A percentile compares a stretch with the other conserved stretches of the same genome.
Conservation (phyloP, 2,888 invertebrate genomes). For the Drosophila neoperkinsi region DNA sequence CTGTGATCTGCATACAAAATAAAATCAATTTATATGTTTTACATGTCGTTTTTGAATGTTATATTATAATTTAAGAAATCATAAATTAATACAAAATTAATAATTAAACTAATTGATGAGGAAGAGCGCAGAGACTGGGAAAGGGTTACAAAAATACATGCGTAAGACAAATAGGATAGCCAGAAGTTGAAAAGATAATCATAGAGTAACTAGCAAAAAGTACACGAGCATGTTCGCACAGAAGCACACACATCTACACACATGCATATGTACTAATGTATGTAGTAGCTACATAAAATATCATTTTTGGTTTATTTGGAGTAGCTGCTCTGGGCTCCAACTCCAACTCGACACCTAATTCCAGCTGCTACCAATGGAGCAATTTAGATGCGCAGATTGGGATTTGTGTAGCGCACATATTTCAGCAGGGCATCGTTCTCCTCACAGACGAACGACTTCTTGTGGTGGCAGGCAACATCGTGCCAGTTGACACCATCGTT, state of each 20-base stretch:
- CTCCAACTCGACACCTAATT: conserved; percentile 27
- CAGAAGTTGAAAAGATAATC: conserved; percentile 39
- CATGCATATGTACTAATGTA: neutral
- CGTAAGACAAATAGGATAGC: conserved; percentile 47
- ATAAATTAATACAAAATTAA: conserved; percentile 84
- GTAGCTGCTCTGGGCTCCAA: conserved; percentile 51
- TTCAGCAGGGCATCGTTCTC: conserved; percentile 94
- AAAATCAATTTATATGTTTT: conserved; percentile 19
- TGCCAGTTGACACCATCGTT: conserved; percentile 97
- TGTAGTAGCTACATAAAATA: conserved; percentile 59
- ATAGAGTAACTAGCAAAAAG: conserved; percentile 30
- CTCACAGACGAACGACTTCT: conserved; percentile 95
- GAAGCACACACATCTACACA: conserved; percentile 24
- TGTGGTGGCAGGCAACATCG: conserved; percentile 95
- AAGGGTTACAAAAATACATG: conserved; percentile 58
- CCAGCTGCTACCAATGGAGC: conserved; percentile 16
- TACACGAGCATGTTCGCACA: conserved; percentile 35
- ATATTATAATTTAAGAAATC: conserved; percentile 77
- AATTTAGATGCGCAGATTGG: conserved; percentile 89
- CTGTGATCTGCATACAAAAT: neutral
- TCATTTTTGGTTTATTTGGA: conserved; percentile 83
- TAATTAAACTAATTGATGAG: conserved; percentile 80
- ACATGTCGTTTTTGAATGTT: conserved; percentile 67
- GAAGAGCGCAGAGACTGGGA: conserved; percentile 55
- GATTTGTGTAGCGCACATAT: conserved; percentile 93